phyloP scores from a whole-genome alignment of 2,113 vertebrate genomes.

The Lathamus discolor region DNA sequence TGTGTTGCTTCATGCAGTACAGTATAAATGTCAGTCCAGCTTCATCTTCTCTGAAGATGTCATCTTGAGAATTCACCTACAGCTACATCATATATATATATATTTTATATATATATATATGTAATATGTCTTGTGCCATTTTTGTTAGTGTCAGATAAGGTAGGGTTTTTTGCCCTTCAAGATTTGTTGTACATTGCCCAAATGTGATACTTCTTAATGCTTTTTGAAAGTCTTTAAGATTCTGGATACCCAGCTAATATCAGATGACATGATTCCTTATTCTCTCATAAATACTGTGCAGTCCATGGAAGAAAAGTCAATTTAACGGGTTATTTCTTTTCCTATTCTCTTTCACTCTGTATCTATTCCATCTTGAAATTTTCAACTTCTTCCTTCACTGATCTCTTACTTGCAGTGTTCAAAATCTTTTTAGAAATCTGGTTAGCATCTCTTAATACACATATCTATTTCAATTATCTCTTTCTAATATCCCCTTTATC shows the following conservation, averaged over 20 bases:
- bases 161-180: background rate
- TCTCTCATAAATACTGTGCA: background rate
- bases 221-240: background rate
- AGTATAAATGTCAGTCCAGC: background rate
- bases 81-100: background rate
- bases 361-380: background rate
- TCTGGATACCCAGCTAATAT: background rate
- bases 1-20: background rate
- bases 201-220: background rate
- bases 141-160: background rate
- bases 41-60: background rate
- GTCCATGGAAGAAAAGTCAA: constrained; percentile 10
- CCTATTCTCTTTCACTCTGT: background rate
- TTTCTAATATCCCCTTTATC: constrained; percentile 35
- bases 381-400: constrained; percentile 27
- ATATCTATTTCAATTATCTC: constrained; percentile 33
- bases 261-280: background rate
- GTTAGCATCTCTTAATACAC: background rate
- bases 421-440: constrained; percentile 10
- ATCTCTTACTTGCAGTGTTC: background rate
- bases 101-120: background rate
- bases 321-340: constrained; percentile 30
- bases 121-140: background rate
- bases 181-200: background rate
- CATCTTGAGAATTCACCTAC: background rate